Conservation (phyloP, 2,113 vertebrate species). For the Nycticryphes semicollaris region DNA sequence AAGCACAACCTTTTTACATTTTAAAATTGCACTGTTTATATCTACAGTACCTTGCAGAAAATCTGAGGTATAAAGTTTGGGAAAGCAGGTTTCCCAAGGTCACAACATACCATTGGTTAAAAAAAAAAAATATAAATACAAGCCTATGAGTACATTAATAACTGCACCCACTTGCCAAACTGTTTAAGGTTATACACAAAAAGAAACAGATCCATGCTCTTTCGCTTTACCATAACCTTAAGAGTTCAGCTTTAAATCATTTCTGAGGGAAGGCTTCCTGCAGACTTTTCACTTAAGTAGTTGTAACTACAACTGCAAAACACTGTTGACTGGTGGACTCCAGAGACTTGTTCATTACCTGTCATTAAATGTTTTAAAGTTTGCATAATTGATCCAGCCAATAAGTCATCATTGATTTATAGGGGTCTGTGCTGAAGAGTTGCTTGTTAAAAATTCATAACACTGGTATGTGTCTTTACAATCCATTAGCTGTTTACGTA, state of each 20-base stretch:
- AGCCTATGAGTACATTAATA: background rate
- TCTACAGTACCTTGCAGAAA: background rate
- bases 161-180: background rate
- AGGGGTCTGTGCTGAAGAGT: slow-evolving; percentile 87
- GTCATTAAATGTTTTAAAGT: slow-evolving; percentile 99
- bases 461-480: slow-evolving; percentile 90
- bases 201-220: slow-evolving; percentile 7
- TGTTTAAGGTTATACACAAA: background rate
- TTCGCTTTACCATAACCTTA: slow-evolving; percentile 28
- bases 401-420: slow-evolving; percentile 99
- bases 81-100: background rate
- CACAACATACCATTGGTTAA: background rate
- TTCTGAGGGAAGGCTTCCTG: slow-evolving; percentile 55
- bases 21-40: background rate
- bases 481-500: slow-evolving; percentile 97
- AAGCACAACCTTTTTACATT: background rate
- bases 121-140: background rate
- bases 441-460: slow-evolving; percentile 99
- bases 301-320: slow-evolving; percentile 73
- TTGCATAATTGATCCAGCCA: slow-evolving; percentile 99
- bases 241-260: slow-evolving; percentile 64
- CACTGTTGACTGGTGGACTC: slow-evolving; percentile 74
- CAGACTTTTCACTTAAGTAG: slow-evolving; percentile 70
- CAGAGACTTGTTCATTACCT: slow-evolving; percentile 93
- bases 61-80: background rate